phyloP scores from a whole-genome alignment of 2,797 vertebrate species.

The Eleutherodactylus coqui region DNA sequence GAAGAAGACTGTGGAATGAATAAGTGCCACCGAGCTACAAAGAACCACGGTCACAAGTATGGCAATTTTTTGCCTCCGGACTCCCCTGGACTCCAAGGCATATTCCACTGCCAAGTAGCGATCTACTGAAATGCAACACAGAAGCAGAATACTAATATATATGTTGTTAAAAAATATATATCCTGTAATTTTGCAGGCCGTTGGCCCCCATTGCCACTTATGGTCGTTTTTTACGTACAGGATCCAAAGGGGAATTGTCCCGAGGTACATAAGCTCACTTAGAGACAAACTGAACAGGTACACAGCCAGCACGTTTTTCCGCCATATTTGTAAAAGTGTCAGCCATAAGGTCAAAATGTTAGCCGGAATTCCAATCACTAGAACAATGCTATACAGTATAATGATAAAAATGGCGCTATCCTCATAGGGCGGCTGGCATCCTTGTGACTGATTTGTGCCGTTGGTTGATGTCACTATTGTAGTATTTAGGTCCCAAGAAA shows the following conservation, averaged over 20 bases:
- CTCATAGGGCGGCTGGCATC: slow-evolving; percentile 69
- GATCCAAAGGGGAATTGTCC: slow-evolving; percentile 87
- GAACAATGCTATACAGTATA: slow-evolving; percentile 79
- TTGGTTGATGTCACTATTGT: accelerated
- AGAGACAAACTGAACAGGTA: slow-evolving; percentile 87
- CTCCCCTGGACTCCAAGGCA: slow-evolving; percentile 79
- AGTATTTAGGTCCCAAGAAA: background rate
- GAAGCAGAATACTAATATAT: slow-evolving; percentile 89
- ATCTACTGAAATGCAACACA: slow-evolving; percentile 89
- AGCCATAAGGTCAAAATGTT: slow-evolving; percentile 82
- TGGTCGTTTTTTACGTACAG: slow-evolving; percentile 76
- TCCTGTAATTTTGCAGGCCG: slow-evolving; percentile 76
- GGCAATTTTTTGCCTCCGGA: slow-evolving; percentile 73
- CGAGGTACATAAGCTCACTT: slow-evolving; percentile 85
- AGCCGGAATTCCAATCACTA: slow-evolving; percentile 81
- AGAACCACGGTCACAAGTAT: slow-evolving; percentile 61
- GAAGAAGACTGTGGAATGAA: slow-evolving; percentile 76
- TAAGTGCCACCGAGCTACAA: slow-evolving; percentile 70
- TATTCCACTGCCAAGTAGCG: slow-evolving; percentile 83
- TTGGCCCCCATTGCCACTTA: slow-evolving; percentile 72
- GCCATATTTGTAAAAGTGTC: slow-evolving; percentile 76
- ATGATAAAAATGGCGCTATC: slow-evolving; percentile 72
- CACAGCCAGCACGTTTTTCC: slow-evolving; percentile 80
- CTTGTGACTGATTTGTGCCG: no score
- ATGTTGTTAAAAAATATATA: slow-evolving; percentile 94